phyloP scores from a whole-genome alignment of 1,140 invertebrate genomes.

The Papilio xuthus region DNA sequence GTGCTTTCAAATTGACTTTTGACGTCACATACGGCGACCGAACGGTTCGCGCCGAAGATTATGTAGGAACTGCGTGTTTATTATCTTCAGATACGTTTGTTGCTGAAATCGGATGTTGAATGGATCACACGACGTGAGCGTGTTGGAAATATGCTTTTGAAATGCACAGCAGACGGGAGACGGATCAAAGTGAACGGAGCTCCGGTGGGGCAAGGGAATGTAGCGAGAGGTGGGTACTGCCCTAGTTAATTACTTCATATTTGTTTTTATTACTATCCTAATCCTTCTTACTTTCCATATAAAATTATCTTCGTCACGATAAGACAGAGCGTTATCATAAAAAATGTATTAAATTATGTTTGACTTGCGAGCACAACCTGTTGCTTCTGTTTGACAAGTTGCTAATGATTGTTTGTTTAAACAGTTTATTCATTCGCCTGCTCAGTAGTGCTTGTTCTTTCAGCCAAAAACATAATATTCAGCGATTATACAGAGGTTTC shows the following conservation, averaged over 20 bases:
- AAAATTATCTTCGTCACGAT: neutral
- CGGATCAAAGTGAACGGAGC: conserved; percentile 77
- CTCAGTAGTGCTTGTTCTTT: neutral
- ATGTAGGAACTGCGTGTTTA: conserved; percentile 66
- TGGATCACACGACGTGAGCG: conserved; percentile 67
- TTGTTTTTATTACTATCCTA: conserved; percentile 2
- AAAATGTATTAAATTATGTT: neutral
- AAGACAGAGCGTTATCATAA: conserved; percentile 7
- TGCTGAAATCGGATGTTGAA: conserved; percentile 57
- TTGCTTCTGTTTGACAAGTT: conserved; percentile 9
- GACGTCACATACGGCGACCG: conserved; percentile 72
- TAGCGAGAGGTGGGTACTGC: conserved; percentile 70
- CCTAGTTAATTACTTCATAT: conserved; percentile 9
- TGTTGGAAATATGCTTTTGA: conserved; percentile 74
- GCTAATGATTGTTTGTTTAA: conserved; percentile 29
- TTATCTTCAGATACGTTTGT: conserved; percentile 59
- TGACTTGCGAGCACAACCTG: neutral
- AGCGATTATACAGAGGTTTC: neutral
- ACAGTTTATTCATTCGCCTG: neutral
- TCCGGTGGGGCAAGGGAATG: conserved; percentile 68
- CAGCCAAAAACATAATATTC: neutral
- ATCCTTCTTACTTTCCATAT: neutral
- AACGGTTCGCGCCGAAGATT: conserved; percentile 70
- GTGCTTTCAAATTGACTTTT: conserved; percentile 76
- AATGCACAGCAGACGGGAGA: conserved; percentile 78